Evolutionary conservation across 1,140 invertebrate species (phyloP), one percentile per base, ranked within the genome.

Genomic region (Reticulitermes speratus): DNA sequence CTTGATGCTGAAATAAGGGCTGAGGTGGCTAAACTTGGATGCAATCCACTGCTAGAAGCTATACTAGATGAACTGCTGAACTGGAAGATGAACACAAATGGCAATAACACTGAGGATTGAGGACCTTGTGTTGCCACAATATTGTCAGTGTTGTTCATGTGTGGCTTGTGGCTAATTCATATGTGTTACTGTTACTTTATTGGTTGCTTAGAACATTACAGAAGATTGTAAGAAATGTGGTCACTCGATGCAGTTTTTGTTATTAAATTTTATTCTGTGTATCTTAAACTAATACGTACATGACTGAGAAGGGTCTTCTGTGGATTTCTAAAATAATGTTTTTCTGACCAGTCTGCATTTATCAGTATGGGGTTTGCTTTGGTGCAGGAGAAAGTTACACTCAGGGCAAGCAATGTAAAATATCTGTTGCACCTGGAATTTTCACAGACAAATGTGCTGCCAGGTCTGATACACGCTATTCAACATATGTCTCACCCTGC

Each of bases 11-110:
- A 96, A 88, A 96, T 96, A 1, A 92, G 95, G 83, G 91, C 93
- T 44, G 97, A 98, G 93, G 95, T 96, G 52, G 90, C 93, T 82
- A 92, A 93, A 86, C 91, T 98, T 21, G 97, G 97, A 69, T 96
- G 96, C 81, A 99, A 98, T 92, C 95, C 95, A 2, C 92, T 95
- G 84, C 92, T 99, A 90, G 94, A 95, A 88, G 91, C 93, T 44
- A 90, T 98, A 23, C 90, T 99, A 12, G 95, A 97, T 89, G 96
- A 97, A 88, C 91, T 97, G 52, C 89, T 94, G 0, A 93, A 89
- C 85, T 95, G 94, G 93, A 89, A 90, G 81, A 83, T 87, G 83
- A 23, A 3, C 0, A 6, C 82, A 44, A 12, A 32, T 11, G 19
- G 19, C 16, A 83, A 45, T 25, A 75, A 30, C 65, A 2, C 65